phyloP scores from a whole-genome alignment of 2,888 invertebrate genomes.

The Drosophila siamana region DNA sequence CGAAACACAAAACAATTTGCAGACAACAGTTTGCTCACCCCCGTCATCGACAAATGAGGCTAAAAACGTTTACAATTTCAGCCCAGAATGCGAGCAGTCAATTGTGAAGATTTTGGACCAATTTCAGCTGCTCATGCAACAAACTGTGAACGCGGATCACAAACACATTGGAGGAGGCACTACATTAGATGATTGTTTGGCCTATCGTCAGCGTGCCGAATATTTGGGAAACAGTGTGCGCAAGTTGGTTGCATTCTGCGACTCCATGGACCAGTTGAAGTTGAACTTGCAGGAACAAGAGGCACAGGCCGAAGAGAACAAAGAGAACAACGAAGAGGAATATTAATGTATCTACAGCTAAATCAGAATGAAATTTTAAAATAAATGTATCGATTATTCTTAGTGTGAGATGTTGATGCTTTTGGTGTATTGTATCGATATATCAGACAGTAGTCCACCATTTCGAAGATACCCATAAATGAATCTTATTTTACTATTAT shows the following conservation, averaged over 20 bases:
- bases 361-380: too few relatives aligned
- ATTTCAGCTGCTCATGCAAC: constrained; percentile 58
- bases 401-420: too few relatives aligned
- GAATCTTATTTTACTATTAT: too few relatives aligned
- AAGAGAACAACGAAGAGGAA: constrained; percentile 30
- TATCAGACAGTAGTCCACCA: too few relatives aligned
- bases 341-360: neutral
- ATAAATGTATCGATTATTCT: too few relatives aligned
- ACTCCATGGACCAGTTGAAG: constrained; percentile 63
- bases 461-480: too few relatives aligned
- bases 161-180: constrained; percentile 15
- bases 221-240: constrained; percentile 75
- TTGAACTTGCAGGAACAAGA: constrained; percentile 26
- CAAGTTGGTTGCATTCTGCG: constrained; percentile 77
- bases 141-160: constrained; percentile 17
- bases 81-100: constrained; percentile 62
- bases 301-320: constrained; percentile 6
- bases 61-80: constrained; percentile 56
- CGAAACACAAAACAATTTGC: constrained; percentile 57
- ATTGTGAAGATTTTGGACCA: constrained; percentile 73
- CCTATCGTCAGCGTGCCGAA: constrained; percentile 68
- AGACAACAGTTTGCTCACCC: constrained; percentile 33
- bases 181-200: constrained; percentile 43
- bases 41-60: neutral
- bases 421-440: too few relatives aligned